Evolutionary conservation across 2,113 vertebrate species (phyloP), one percentile per base, ranked within the genome.

Genomic region (Oreamnos americanus): DNA sequence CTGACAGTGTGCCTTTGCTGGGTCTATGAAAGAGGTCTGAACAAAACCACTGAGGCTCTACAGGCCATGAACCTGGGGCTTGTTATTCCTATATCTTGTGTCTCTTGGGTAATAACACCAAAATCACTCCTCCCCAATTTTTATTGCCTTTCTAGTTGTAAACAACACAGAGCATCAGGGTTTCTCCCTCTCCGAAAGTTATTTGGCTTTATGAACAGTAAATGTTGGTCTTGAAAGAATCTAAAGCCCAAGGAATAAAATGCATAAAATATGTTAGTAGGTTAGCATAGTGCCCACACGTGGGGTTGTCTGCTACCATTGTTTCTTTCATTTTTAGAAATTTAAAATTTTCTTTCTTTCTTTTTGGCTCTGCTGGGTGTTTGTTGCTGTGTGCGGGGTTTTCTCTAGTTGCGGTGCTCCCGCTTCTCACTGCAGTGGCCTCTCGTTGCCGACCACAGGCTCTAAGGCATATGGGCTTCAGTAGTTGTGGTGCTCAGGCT

Each of bases 121-220:
- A 71, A 76, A 26, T 28, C 13, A 30, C 7, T 58, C 9, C 53
- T 26, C 33, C 23, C 58, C 19, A 12, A 15, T 58, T 81, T 78
- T 92, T 26, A 33, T 39, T 39, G 10, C 21, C 55, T 26, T 85
- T 81, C 30, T 43, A 7, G 47, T 94, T 90, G 55, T 21, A 64
- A 79, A 49, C 30, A 60, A 51, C 67, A 15, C 2, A 11, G 62
- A 86, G 33, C 8, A 45, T 45, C 71, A 79, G 49, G 49, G 43
- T 58, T 74, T 79, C 13, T 85, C 19, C 28, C 10, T 36, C 7
- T 91, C 74, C 47, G 2, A 87, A 47, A 86, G 45, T 15, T 82
- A 45, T 49, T 88, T 92, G 85, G 4, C 49, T 93, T 14, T 85
- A 7, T 84, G 71, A 87, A 85, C 81, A 53, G 83, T 96, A 95